Base-by-base conservation (phyloP, 2,797 vertebrate species). In the Enteromius treurensis region DNA sequence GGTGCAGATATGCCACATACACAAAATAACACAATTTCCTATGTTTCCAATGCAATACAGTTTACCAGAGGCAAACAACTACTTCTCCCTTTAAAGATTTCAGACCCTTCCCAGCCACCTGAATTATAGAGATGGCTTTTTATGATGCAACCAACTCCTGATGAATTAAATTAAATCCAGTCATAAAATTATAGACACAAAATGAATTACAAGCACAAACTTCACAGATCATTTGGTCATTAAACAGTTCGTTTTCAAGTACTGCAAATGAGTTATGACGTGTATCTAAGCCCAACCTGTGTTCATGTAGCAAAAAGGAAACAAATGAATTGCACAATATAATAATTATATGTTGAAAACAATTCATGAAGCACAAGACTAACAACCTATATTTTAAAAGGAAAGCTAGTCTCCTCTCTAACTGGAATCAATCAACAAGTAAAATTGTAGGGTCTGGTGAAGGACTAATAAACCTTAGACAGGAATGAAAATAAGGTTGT, bases 1-100 rank as follows among this genome's bases (percentile, higher is more conserved):
- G 81, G 79, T 68, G 85, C 68, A 80, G 77, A 75, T 67, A 42
- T 69, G 1, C 53, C 53, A 42, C 62, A 87, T 49, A 86, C 75
- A 85, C 23, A 49, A 26, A 83, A 42, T 47, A 84, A n/a, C 51
- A 29, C 21, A 26, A 55, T 71, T 6, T 29, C 17, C 9, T 29
- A 62, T 6, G 21, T 3, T 26, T 26, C 26, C 26, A 73, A 53
- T 53, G 10, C 21, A 21, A 53, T 53, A 17, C 45, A 51, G 26
- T 70, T 70, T 70, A 70, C 40, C 15, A 45, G 9, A 69, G 67
- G 37, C 23, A 13, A 29, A 62, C 58, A 29, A 26, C 58, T 14
- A 62, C 26, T 2, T 23, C 67, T 23, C 5, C 21, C 5, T 5
- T 69, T 10, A 29, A 49, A 19, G 7, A 45, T 49, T 49, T 70